phyloP scores from a whole-genome alignment of 2,113 vertebrate genomes.

The Tachysurus fulvidraco region DNA sequence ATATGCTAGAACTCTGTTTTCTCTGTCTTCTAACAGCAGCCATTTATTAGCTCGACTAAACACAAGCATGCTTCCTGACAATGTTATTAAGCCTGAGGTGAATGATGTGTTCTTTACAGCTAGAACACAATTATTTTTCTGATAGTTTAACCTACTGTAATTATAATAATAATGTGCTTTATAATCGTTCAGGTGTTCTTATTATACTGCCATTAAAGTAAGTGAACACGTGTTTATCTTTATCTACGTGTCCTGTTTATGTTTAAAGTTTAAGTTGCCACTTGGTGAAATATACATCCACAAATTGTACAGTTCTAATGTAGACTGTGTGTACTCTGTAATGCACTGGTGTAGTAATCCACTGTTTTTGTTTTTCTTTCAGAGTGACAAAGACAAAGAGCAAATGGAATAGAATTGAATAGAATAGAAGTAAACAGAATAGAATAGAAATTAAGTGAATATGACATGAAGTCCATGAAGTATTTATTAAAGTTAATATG shows the following conservation, averaged over 20 bases:
- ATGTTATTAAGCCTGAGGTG: not conserved
- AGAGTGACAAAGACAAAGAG: not conserved
- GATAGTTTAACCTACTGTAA: not conserved
- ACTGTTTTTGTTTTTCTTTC: not conserved
- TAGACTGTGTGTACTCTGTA: no score
- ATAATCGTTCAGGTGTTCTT: not conserved
- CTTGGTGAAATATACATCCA: not conserved
- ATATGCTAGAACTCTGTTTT: not conserved
- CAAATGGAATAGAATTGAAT: not conserved
- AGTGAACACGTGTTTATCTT: not conserved
- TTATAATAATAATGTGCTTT: not conserved
- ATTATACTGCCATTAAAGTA: not conserved
- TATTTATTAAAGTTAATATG: no score
- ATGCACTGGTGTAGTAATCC: not conserved
- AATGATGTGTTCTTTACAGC: not conserved
- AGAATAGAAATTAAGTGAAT: not conserved
- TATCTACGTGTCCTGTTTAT: not conserved
- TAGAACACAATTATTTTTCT: not conserved
- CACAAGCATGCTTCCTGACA: not conserved
- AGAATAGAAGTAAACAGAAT: not conserved
- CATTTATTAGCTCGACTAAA: not conserved
- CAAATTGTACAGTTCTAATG: not conserved
- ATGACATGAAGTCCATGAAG: no score
- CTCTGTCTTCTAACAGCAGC: not conserved
- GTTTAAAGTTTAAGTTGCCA: not conserved